These are phyloP conservation scores for Caloenas nicobarica DNA, from an alignment of 2,113 vertebrate species.

Conservation along the genomic window DNA sequence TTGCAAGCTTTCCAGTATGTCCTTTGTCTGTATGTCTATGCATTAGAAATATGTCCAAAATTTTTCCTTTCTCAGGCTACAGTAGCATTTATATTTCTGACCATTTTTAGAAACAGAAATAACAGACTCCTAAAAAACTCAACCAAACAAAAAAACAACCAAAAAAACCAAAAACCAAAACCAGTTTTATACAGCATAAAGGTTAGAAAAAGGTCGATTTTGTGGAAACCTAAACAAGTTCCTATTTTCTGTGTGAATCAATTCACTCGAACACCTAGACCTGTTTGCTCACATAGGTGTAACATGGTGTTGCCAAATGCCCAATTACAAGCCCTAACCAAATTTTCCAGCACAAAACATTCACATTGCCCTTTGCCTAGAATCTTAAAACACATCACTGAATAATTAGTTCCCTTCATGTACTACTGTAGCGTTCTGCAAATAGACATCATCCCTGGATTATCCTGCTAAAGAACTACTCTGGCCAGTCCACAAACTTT, in stretches of 20 bases:
- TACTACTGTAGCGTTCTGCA: not conserved
- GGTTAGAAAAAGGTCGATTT: not conserved
- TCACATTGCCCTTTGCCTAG: not conserved
- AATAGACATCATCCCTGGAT: not conserved
- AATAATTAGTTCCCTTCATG: not conserved
- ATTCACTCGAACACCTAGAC: not conserved
- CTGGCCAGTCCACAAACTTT: not conserved
- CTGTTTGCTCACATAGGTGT: not conserved
- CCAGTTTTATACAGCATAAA: not conserved
- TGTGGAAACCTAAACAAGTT: not conserved
- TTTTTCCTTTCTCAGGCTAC: not conserved
- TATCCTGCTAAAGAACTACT: not conserved
- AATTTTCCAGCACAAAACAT: not conserved
- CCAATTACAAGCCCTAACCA: not conserved
- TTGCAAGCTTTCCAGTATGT: not conserved
- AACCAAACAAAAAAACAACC: not conserved
- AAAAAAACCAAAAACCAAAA: not conserved
- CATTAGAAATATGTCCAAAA: not conserved
- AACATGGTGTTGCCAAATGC: accelerated
- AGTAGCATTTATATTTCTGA: not conserved
- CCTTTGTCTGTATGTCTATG: not conserved
- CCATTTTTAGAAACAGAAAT: not conserved
- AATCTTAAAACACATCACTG: not conserved
- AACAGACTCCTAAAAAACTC: not conserved
- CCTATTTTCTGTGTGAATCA: not conserved